phyloP scores from a whole-genome alignment of 1,140 invertebrate genomes.

The Saccostrea echinata region DNA sequence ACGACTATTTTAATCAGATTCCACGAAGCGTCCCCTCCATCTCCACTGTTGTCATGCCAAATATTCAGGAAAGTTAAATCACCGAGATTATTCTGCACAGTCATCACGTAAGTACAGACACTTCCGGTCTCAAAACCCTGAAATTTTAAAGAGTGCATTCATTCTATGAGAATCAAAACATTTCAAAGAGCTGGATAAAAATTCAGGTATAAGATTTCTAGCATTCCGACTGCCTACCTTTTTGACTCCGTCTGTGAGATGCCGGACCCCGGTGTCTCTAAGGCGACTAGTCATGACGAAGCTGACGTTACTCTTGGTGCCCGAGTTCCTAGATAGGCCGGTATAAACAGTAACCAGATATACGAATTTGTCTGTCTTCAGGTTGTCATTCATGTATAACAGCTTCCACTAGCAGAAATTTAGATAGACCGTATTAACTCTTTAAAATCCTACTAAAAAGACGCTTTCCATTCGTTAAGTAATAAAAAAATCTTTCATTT shows the following conservation, averaged over 20 bases:
- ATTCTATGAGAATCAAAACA: background rate
- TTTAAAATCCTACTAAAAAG: background rate
- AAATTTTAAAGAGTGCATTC: background rate
- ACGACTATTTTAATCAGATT: constrained; percentile 77
- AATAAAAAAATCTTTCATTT: too few relatives aligned
- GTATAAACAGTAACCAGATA: constrained; percentile 68
- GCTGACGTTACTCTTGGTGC: constrained; percentile 61
- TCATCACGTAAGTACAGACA: constrained; percentile 69
- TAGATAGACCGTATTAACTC: background rate
- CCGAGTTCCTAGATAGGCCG: constrained; percentile 55
- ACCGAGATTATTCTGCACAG: constrained; percentile 63
- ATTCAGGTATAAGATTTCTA: too few relatives aligned
- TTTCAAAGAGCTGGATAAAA: background rate
- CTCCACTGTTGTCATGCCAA: constrained; percentile 77
- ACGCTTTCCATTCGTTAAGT: too few relatives aligned
- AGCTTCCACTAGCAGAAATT: background rate
- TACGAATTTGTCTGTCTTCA: constrained; percentile 52
- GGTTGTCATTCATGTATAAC: constrained; percentile 62
- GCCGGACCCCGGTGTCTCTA: constrained; percentile 52
- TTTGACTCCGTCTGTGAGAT: constrained; percentile 45
- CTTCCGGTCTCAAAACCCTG: constrained; percentile 66
- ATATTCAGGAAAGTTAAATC: constrained; percentile 70
- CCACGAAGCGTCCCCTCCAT: constrained; percentile 78
- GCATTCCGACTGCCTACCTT: background rate
- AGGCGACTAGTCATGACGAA: constrained; percentile 60